Evolutionary conservation across 1,140 invertebrate genomes (phyloP).

Genomic region (Artemia franciscana): DNA sequence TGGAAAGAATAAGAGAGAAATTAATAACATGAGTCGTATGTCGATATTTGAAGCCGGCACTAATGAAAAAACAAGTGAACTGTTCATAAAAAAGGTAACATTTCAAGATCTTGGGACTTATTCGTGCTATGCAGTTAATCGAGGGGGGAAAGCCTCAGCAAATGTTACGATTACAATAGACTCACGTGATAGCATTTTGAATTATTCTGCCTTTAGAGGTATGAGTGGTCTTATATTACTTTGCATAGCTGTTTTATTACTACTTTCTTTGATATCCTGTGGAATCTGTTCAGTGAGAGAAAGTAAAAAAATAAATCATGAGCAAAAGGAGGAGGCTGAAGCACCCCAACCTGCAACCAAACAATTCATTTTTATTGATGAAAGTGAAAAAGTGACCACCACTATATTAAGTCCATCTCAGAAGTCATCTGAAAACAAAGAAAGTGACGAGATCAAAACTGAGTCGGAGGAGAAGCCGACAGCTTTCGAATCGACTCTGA

Average conservation of each 20-base stretch:
- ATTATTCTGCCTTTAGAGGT: not conserved
- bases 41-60: constrained; percentile 2
- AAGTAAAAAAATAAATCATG: not conserved
- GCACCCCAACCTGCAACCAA: too few species aligned
- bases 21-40: not conserved
- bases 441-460: too few species aligned
- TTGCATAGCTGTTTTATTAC: not conserved
- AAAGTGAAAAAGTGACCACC: too few species aligned
- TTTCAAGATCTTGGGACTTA: constrained; percentile 8
- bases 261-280: not conserved
- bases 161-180: constrained; percentile 3
- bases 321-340: not conserved
- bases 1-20: constrained; percentile 1
- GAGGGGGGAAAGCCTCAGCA: constrained; percentile 1
- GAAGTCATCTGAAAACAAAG: too few species aligned
- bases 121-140: constrained; percentile 4
- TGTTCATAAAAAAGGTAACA: not conserved
- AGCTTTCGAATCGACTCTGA: not conserved
- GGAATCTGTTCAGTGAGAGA: constrained; percentile 4
- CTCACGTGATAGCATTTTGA: not conserved
- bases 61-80: constrained; percentile 5
- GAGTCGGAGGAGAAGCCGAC: too few species aligned
- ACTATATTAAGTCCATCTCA: too few species aligned
- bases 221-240: not conserved
- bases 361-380: too few species aligned